phyloP scores from a whole-genome alignment of 2,888 invertebrate species.

The Aphidius colemani region DNA sequence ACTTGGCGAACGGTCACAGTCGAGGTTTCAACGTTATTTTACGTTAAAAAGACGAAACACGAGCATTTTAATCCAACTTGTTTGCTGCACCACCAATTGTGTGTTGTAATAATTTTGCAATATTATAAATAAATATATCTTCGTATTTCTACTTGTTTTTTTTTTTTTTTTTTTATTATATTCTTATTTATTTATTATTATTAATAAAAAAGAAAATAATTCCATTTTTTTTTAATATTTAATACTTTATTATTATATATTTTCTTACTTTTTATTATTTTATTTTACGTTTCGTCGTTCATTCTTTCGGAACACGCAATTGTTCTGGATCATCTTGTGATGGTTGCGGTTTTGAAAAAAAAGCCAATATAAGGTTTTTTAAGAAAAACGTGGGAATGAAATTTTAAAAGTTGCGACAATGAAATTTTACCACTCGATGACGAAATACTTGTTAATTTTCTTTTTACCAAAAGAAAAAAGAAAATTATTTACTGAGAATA shows the following conservation, averaged over 20 bases:
- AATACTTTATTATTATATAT: constrained; percentile 13
- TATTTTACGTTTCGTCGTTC: neutral
- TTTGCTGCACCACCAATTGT: constrained; percentile 13
- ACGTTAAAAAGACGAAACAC: constrained; percentile 4
- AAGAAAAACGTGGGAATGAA: constrained; percentile 28
- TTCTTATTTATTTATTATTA: neutral
- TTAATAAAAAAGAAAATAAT: neutral
- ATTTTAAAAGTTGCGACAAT: constrained; percentile 12
- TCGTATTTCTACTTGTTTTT: neutral
- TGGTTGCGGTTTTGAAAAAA: constrained; percentile 19
- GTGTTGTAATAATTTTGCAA: constrained; percentile 23
- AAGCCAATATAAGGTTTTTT: constrained; percentile 15
- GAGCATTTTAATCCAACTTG: constrained; percentile 3
- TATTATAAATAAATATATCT: constrained; percentile 8
- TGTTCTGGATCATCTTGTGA: constrained; percentile 29
- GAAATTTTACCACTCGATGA: neutral
- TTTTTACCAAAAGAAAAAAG: neutral
- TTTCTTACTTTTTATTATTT: constrained; percentile 9
- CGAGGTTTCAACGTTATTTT: constrained; percentile 22
- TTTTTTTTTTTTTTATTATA: no score
- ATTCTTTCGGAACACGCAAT: constrained; percentile 28
- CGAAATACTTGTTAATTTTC: no score
- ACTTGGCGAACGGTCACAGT: constrained; percentile 36
- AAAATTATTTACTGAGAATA: constrained; percentile 7
- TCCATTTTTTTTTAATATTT: neutral